Base-by-base conservation (phyloP, 2,888 invertebrate genomes). In the Blastobasis lacticolella region DNA sequence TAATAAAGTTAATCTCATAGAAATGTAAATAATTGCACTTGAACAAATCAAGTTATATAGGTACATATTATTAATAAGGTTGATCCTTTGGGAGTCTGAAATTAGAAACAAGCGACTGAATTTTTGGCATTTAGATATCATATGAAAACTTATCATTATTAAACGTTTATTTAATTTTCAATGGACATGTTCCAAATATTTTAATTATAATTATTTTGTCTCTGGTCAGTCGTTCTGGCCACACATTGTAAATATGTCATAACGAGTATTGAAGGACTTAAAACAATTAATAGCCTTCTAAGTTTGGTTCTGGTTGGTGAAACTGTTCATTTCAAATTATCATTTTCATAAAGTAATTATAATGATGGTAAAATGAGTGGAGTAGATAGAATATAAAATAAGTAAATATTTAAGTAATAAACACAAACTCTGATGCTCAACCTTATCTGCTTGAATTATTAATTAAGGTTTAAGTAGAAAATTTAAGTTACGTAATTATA, bases 351-450 rank as follows among this genome's bases (percentile, higher is more conserved):
- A 23, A 23, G 23, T 23, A 62, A 60, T 46, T 48, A 55, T 54
- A 57, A 43, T 55, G 69, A 23, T 78, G 80, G 72, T 63, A 69
- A 78, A 84, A 81, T 83, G 66, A 78, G 84, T 81, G 82, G 81
- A 73, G 56, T 59, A 56, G 23, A 23, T 23, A 23, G 23, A 23
- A 23, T 23, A 23, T 23, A 23, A 23, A 23, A 23, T 23, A 23
- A 23, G 50, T 48, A 54, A 60, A 61, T 55, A 50, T 49, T 55
- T 54, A 58, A 53, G 40, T 49, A 59, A 48, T 65, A 23, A 64
- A 60, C 62, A 62, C 64, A 65, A 56, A 73, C 73, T 84, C 85
- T 84, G 78, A 87, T 87, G 86, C 86, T 87, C 86, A 87, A 86
- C 67, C 68, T 74, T 74, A 63, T 78, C 67, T 72, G 85, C 85